Base-by-base conservation (phyloP, 2,888 invertebrate species). In the Cephus pygmeus region DNA sequence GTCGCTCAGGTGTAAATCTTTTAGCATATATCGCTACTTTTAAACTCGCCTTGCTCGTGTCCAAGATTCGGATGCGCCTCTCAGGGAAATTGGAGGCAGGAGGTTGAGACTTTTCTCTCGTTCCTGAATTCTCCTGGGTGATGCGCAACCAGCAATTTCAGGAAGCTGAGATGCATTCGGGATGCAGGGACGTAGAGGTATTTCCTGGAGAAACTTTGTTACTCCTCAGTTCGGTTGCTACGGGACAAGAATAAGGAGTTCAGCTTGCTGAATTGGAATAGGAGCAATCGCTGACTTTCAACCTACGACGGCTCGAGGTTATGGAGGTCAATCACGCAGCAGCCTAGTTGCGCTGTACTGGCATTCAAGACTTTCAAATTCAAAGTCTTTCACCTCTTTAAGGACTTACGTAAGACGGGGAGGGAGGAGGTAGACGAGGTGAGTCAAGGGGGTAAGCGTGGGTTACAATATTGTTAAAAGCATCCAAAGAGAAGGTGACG, bases 381-480 rank as follows among this genome's bases (percentile, higher is more conserved):
- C 40, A 15, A 15, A 40, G 15, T 40, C 23, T 23, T 23, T 56
- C 23, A 9, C 56, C 56, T 23, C 23, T 56, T 56, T 9, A 56
- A 23, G 56, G 23, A 56, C 9, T 56, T 23, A 23, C 56, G 56
- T 56, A 23, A 23, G 9, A 23, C 9, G 23, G 23, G 23, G 9
- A 80, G 73, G 80, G 79, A 75, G 75, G 74, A 56, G 73, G 76
- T 40, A 77, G 78, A 73, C 78, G 69, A 80, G 73, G 77, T 36
- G 75, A 73, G 75, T 30, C 71, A 83, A 78, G 76, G 73, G 9
- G 82, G 83, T 82, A 80, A 80, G 80, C 83, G 83, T 84, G 83
- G 56, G 56, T 85, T 87, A 87, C 88, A 88, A 88, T 88, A 88
- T 88, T 88, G 87, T 87, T 88, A 87, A 88, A 88, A 88, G 88